phyloP scores from a whole-genome alignment of 1,140 invertebrate genomes.

The Drosophila setifemur region DNA sequence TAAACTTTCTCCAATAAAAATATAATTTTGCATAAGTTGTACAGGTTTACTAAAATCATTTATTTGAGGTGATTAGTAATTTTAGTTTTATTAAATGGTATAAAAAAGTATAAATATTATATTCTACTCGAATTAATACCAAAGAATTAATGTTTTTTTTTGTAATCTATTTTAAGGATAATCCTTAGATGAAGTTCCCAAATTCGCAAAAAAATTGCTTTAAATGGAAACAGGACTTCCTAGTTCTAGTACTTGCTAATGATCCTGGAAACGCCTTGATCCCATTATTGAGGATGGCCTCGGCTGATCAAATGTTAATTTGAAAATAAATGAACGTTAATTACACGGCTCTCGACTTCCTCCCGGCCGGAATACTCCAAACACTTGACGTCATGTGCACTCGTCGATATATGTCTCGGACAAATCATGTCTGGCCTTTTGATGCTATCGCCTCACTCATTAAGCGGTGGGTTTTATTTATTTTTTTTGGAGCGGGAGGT shows the following conservation, averaged over 20 bases:
- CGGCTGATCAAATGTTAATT: constrained; percentile 79
- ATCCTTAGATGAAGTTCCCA: constrained; percentile 6
- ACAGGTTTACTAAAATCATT: too few relatives aligned
- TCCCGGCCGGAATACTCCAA: not conserved
- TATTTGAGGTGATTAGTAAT: too few relatives aligned
- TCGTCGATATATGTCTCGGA: constrained; percentile 28
- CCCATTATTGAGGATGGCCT: not conserved
- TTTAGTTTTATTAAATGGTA: too few relatives aligned
- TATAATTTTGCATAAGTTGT: too few relatives aligned
- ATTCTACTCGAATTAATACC: too few relatives aligned
- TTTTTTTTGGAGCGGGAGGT: constrained; percentile 30
- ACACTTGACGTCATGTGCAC: constrained; percentile 26
- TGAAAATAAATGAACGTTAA: constrained; percentile 80
- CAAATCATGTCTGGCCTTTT: constrained; percentile 81
- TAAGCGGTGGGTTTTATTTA: too few relatives aligned
- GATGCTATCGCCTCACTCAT: constrained; percentile 73
- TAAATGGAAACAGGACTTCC: not conserved
- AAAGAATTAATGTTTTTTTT: too few relatives aligned
- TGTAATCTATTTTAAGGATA: too few relatives aligned
- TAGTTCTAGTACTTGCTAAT: constrained; percentile 22
- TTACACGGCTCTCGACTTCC: constrained; percentile 57
- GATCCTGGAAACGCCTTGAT: constrained; percentile 20
- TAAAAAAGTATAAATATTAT: too few relatives aligned
- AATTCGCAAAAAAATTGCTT: constrained; percentile 43
- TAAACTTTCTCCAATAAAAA: too few relatives aligned